These are phyloP conservation scores for Ecdyonurus torrentis DNA, from an alignment of 2,888 invertebrate genomes.

Conservation along the genomic window DNA sequence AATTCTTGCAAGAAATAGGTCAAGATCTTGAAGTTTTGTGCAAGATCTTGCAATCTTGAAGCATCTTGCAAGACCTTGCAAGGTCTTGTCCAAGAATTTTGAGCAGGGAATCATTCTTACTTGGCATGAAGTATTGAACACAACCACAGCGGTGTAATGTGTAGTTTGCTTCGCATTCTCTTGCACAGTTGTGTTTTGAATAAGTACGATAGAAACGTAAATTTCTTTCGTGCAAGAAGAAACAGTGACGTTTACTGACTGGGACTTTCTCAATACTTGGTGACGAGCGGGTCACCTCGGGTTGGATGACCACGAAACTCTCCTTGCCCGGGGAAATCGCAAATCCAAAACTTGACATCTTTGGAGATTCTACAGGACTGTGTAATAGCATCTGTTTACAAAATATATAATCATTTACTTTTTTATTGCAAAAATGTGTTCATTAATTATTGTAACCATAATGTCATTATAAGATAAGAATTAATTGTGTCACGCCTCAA, in stretches of 20 bases:
- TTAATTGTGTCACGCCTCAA: no score
- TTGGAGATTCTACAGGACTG: constrained; percentile 66
- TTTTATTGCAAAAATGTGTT: no score
- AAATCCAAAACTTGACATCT: constrained; percentile 57
- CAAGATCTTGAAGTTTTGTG: no score
- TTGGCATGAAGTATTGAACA: constrained; percentile 54
- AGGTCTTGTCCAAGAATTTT: no score
- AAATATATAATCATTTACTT: no score
- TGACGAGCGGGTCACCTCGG: constrained; percentile 47
- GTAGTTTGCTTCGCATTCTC: constrained; percentile 61
- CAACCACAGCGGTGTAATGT: constrained; percentile 46
- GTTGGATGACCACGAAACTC: constrained; percentile 47
- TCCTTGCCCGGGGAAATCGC: constrained; percentile 55
- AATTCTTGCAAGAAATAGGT: no score
- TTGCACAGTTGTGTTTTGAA: constrained; percentile 58
- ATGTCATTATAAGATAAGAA: no score
- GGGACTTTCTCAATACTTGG: constrained; percentile 38
- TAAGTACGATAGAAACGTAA: constrained; percentile 57
- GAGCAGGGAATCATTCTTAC: constrained; percentile 35
- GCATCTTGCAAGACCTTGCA: no score
- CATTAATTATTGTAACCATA: no score
- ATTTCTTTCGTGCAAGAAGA: constrained; percentile 53
- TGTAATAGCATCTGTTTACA: constrained; percentile 48
- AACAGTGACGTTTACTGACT: constrained; percentile 45
- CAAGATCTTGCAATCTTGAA: no score